Evolutionary conservation across 92 coral and sea anemone genomes (phyloP), one percentile per base, ranked within the genome.

Genomic region (Blastomussa wellsi): DNA sequence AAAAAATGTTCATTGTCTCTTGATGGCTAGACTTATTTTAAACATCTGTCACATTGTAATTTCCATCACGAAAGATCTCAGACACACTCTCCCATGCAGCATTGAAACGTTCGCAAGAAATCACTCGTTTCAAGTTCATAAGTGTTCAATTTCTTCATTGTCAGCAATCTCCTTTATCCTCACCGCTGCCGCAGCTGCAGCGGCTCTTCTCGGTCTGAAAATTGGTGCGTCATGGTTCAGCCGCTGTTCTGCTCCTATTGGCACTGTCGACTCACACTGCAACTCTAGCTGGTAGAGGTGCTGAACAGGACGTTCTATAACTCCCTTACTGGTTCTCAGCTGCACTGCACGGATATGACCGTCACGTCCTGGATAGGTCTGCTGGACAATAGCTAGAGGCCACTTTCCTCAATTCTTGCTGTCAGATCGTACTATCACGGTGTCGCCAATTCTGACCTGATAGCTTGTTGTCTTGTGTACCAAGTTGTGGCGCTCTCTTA

Each of bases 321-420:
- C 67, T 75, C 84, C 84, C 15, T 82, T 82, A 8, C 75, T 65
- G 39, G 87, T 88, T 29, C 53, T 88, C 76, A 82, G 57, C 72
- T 88, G 86, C 38, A 82, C 91, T 6, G 66, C 91, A 47, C 84
- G 79, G 3, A 36, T 87, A 10, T 77, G 59, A 12, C 90, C 86
- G 74, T 88, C 91, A 29, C 72, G 55, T 16, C 91, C 91, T 36
- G 91, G 91, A 29, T 57, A 88, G 41, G 44, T 51, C 55, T 82
- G 41, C 38, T 51, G 39, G 49, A 88, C 74, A 7, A 88, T 17
- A 31, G 78, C 86, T 32, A 88, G 74, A 14, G 91, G 91, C 88
- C 88, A 87, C 82, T 77, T 88, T 36, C 88, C 88, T 28, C 88
- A 75, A 31, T 88, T 88, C 84, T 83, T 88, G 35, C 35, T 84